These are phyloP conservation scores for Zapornia atra DNA, from an alignment of 2,113 vertebrate species.

Conservation along the genomic window DNA sequence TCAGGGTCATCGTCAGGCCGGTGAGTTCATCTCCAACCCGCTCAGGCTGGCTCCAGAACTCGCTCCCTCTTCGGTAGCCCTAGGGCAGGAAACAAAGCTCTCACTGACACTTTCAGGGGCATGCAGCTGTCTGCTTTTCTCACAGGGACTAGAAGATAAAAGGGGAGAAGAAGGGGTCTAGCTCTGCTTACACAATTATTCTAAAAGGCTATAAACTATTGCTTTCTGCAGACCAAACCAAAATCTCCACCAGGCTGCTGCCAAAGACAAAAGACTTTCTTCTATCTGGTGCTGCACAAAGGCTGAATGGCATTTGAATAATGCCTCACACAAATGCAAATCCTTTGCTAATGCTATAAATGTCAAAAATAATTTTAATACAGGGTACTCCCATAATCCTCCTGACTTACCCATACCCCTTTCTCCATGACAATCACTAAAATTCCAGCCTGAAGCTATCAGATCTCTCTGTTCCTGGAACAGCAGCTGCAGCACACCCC, in stretches of 20 bases:
- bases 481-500: not conserved
- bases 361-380: not conserved
- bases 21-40: constrained; percentile 84
- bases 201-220: not conserved
- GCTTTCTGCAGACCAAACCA: not conserved
- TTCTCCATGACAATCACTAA: not conserved
- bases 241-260: not conserved
- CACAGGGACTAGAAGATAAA: not conserved
- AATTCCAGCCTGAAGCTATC: not conserved
- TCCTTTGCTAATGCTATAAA: not conserved
- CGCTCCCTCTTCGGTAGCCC: constrained; percentile 78
- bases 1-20: constrained; percentile 84
- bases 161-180: not conserved
- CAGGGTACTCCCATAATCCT: not conserved
- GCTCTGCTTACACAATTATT: not conserved
- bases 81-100: constrained; percentile 39
- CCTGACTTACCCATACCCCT: not conserved
- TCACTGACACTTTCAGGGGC: not conserved
- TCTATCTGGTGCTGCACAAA: not conserved
- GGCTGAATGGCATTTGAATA: not conserved
- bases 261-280: not conserved
- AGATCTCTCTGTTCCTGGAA: not conserved
- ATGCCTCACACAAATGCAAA: not conserved
- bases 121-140: not conserved
- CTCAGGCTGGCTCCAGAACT: constrained; percentile 87